These are phyloP conservation scores for Adoxophyes honmai DNA, from an alignment of 1,140 invertebrate genomes.

Conservation along the genomic window DNA sequence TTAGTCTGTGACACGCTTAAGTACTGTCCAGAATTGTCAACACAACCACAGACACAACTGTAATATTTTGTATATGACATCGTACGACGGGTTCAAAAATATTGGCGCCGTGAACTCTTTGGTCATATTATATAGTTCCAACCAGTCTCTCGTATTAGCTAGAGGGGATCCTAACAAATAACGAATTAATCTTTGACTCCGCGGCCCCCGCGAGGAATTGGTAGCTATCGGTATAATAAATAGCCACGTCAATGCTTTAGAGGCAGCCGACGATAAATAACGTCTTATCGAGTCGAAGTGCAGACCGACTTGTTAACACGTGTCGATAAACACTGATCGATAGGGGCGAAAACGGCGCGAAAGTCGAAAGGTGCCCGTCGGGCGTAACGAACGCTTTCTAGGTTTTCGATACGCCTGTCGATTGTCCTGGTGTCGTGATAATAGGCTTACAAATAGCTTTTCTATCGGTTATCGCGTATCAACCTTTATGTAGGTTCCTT, in stretches of 20 bases:
- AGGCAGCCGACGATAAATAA: conserved; percentile 30
- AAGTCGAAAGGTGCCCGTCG: conserved; percentile 14
- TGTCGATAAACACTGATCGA: conserved; percentile 31
- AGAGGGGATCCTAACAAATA: conserved; percentile 9
- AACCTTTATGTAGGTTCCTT: neutral
- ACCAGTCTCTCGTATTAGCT: neutral
- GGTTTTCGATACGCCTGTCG: conserved; percentile 11
- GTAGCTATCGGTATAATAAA: conserved; percentile 23
- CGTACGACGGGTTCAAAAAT: too few relatives aligned
- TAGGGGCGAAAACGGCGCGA: conserved; percentile 13
- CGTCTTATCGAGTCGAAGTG: conserved; percentile 26
- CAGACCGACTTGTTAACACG: conserved; percentile 37
- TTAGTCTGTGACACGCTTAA: too few relatives aligned
- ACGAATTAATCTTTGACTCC: conserved; percentile 17
- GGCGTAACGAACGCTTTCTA: conserved; percentile 14
- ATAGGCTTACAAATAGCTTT: conserved; percentile 29
- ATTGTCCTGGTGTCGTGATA: conserved; percentile 20
- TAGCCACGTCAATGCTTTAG: conserved; percentile 20
- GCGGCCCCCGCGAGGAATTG: neutral
- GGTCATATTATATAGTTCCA: too few relatives aligned
- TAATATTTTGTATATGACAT: too few relatives aligned
- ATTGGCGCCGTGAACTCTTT: too few relatives aligned
- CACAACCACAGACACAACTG: too few relatives aligned
- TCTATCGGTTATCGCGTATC: conserved; percentile 15
- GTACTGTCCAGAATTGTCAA: too few relatives aligned